Conservation (phyloP, 2,797 vertebrate genomes). For the Periophthalmus magnuspinnatus region DNA sequence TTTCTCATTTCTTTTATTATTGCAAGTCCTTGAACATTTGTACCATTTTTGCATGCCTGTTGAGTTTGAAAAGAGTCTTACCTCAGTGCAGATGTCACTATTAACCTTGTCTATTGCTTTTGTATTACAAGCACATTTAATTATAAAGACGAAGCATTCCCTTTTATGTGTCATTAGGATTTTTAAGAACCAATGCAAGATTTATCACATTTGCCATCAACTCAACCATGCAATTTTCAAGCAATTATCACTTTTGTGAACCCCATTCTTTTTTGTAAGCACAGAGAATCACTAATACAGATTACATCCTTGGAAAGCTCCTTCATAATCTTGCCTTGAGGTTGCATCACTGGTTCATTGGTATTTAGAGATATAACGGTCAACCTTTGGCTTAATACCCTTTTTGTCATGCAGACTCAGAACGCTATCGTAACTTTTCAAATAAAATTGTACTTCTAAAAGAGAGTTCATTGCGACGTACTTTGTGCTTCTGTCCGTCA, state of each 20-base stretch:
- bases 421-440: background rate
- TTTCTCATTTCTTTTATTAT: background rate
- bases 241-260: conserved; percentile 4
- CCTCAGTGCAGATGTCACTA: background rate
- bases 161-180: background rate
- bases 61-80: background rate
- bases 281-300: background rate
- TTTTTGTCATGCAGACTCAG: conserved; percentile 20
- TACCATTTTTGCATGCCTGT: background rate
- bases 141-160: background rate
- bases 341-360: conserved; percentile 32
- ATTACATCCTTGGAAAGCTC: conserved; percentile 25
- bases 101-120: conserved; percentile 5
- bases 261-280: conserved; percentile 10
- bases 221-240: background rate
- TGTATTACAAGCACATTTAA: background rate
- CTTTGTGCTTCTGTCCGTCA: background rate
- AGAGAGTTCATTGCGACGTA: background rate
- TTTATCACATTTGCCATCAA: conserved; percentile 17
- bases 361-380: conserved; percentile 29
- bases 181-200: background rate
- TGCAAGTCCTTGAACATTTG: background rate
- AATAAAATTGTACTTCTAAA: background rate
- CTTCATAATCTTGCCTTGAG: conserved; percentile 15
- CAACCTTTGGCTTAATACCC: conserved; percentile 21